Evolutionary conservation across 2,113 vertebrate species (phyloP).

Genomic region (Mormyrus lacerda): DNA sequence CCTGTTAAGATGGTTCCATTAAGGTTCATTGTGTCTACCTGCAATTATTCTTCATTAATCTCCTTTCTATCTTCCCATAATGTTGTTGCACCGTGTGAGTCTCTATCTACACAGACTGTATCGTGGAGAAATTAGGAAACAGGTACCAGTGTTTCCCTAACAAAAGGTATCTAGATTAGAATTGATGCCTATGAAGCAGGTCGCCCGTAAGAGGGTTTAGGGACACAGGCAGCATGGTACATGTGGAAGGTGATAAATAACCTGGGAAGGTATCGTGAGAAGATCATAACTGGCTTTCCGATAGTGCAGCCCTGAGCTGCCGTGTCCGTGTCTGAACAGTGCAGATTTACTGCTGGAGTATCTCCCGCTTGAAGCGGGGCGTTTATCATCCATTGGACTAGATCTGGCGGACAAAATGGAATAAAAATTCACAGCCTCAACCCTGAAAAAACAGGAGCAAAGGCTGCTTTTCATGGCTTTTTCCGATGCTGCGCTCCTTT

Average conservation of each 20-base stretch:
- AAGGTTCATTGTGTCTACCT: not conserved
- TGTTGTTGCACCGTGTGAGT: not conserved
- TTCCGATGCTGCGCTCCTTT: constrained; percentile 8
- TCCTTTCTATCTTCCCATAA: not conserved
- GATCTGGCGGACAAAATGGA: constrained; percentile 26
- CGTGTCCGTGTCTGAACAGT: constrained; percentile 28
- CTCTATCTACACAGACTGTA: not conserved
- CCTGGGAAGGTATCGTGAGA: not conserved
- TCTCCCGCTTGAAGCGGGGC: constrained; percentile 18
- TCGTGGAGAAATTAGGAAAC: not conserved
- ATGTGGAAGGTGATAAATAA: not conserved
- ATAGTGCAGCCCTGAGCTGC: constrained; percentile 29
- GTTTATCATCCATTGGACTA: constrained; percentile 36
- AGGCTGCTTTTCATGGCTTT: constrained; percentile 13
- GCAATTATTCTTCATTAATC: not conserved
- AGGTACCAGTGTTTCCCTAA: not conserved
- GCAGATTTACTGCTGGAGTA: constrained; percentile 39
- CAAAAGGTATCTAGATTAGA: not conserved
- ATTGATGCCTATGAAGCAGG: not conserved
- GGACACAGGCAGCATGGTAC: not conserved
- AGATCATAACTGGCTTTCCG: constrained; percentile 28
- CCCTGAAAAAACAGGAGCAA: constrained; percentile 18
- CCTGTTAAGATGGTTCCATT: not conserved
- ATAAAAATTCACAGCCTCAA: constrained; percentile 23
- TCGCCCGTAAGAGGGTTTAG: not conserved